Evolutionary conservation across 2,797 vertebrate species (phyloP).

Genomic region (Sebastes matsubarae): DNA sequence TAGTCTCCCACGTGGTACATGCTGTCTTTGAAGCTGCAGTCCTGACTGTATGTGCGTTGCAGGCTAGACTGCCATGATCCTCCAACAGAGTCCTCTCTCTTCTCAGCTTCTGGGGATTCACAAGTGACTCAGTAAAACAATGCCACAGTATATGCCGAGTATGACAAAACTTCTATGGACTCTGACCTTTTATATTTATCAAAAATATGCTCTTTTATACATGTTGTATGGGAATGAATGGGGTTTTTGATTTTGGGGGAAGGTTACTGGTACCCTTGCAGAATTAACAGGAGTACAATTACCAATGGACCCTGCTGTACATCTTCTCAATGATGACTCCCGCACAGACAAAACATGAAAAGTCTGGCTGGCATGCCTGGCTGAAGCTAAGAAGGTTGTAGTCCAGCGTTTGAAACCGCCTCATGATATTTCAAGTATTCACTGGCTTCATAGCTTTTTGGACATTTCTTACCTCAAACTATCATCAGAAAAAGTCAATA

Average conservation of each 20-base stretch:
- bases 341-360: rapidly evolving
- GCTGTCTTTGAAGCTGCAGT: slow-evolving; percentile 98
- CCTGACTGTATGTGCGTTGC: slow-evolving; percentile 96
- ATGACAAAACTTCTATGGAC: neutral
- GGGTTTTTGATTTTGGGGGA: no score
- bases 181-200: neutral
- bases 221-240: no score
- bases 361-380: no score
- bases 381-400: no score
- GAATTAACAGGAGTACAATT: no score
- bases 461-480: rapidly evolving
- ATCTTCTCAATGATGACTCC: no score
- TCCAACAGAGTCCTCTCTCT: slow-evolving; percentile 90
- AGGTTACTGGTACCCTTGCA: no score
- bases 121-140: slow-evolving; percentile 20
- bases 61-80: slow-evolving; percentile 88
- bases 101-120: slow-evolving; percentile 91
- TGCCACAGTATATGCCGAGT: neutral
- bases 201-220: no score
- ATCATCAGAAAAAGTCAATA: no score
- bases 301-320: no score
- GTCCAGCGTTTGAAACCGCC: rapidly evolving
- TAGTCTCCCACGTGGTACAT: slow-evolving; percentile 98
- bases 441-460: no score
- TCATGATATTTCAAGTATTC: no score